Conservation (phyloP, 2,888 invertebrate species). For the Drosophila stalkeri region DNA sequence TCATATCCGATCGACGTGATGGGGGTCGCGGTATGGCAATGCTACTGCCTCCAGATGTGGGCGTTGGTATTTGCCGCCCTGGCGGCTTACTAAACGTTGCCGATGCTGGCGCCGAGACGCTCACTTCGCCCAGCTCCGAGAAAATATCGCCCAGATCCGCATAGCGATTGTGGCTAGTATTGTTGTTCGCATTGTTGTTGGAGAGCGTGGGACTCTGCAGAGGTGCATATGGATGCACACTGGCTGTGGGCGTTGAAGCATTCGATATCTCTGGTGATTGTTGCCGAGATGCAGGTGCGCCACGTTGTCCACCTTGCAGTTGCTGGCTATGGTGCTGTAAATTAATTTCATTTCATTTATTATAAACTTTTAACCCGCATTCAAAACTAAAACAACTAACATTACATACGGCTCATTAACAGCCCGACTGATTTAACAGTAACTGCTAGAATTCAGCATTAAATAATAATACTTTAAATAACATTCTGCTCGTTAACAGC, state of each 20-base stretch:
- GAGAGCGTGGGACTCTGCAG: conserved; percentile 91
- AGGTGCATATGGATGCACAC: conserved; percentile 93
- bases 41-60: conserved; percentile 88
- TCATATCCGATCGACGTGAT: conserved; percentile 91
- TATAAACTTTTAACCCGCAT: background rate
- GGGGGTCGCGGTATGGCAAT: conserved; percentile 96
- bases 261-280: conserved; percentile 93
- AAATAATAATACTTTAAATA: background rate
- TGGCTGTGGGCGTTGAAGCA: conserved; percentile 86
- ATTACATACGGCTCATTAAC: background rate
- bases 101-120: conserved; percentile 87
- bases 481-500: background rate
- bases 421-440: background rate
- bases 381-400: background rate
- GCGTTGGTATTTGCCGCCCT: conserved; percentile 90
- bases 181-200: conserved; percentile 86
- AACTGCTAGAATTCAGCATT: background rate
- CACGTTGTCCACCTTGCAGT: conserved; percentile 68
- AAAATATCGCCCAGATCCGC: conserved; percentile 92
- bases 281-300: conserved; percentile 78
- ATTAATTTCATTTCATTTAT: background rate
- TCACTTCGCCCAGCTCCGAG: conserved; percentile 93
- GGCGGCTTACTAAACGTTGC: conserved; percentile 84
- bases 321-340: conserved; percentile 85
- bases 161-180: conserved; percentile 84